A percentile compares a stretch with the other conserved stretches of the same genome.
phyloP scores from a whole-genome alignment of 2,113 vertebrate species.

The Cyanocitta stelleri region DNA sequence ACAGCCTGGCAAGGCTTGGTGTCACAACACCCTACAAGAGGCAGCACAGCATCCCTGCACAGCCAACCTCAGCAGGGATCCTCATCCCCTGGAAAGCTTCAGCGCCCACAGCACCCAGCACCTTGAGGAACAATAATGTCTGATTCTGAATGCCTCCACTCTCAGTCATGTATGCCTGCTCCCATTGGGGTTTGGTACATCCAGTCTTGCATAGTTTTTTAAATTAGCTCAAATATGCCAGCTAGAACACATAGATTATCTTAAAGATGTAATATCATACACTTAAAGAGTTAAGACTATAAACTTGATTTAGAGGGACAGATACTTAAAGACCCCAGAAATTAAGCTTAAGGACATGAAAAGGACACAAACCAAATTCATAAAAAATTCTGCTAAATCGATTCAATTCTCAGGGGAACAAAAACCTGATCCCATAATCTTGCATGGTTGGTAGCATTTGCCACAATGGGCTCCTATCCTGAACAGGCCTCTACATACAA shows the following conservation, averaged over 20 bases:
- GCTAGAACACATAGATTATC: background rate
- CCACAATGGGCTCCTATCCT: background rate
- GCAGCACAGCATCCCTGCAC: background rate
- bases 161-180: background rate
- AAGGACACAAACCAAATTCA: background rate
- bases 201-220: background rate
- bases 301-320: background rate
- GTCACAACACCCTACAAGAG: background rate
- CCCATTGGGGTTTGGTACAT: background rate
- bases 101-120: background rate
- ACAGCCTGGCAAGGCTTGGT: background rate
- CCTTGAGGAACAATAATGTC: background rate
- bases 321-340: background rate
- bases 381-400: background rate
- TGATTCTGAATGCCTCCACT: background rate
- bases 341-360: background rate
- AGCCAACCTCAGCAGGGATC: background rate
- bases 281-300: background rate
- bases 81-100: background rate
- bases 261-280: background rate
- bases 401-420: background rate
- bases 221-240: background rate
- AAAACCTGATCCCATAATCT: background rate
- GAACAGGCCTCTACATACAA: background rate
- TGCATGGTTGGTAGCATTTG: background rate